Evolutionary conservation across 1,140 invertebrate species (phyloP), one percentile per base, ranked within the genome.

Genomic region (Neodiprion pinetum): DNA sequence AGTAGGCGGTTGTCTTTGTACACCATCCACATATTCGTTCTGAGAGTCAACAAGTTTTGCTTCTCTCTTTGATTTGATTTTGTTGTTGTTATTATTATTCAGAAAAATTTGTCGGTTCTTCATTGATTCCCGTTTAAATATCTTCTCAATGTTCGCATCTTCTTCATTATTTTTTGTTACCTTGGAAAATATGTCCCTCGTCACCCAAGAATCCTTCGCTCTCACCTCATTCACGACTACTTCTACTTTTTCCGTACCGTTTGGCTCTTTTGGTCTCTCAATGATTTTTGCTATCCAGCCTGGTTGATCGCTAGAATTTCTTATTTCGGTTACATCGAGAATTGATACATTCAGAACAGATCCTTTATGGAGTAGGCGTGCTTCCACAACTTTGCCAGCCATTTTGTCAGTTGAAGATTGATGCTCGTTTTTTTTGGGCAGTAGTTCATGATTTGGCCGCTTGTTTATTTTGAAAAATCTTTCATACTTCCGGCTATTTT

Each of bases 1-100:
- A 48, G 85, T 86, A 47, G 85, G 85, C 47, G 87, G 81, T 77
- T 85, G 85, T 67, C 80, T 85, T 75, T 88, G 88, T 79, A 90
- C 82, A 61, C 88, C 86, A 67, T 84, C 84, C 17, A 78, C 79
- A 48, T 81, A 80, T 79, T 84, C 7, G 80, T 76, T 47, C 76
- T 72, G 72, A 78, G 81, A 49, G 50, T 68, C 40, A 80, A 72
- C 48, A 61, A 53, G 72, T 80, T 1, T 9, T 77, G 53, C 68
- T 74, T 66, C 23, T 67, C 71, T 66, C 70, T 50, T 50, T 72
- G 49, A 21, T 69, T 69, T 9, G 23, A 28, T 75, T 40, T 53
- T 74, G 28, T 70, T 70, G 48, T 67, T 67, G 49, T 48, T 21
- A 50, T 53, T 70, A 40, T 12, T 17, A 72, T 68, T 74, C 7